A percentile compares a stretch with the other conserved stretches of the same genome.
These are phyloP conservation scores for Eilema depressum DNA, from an alignment of 2,888 invertebrate genomes.

Conservation along the genomic window DNA sequence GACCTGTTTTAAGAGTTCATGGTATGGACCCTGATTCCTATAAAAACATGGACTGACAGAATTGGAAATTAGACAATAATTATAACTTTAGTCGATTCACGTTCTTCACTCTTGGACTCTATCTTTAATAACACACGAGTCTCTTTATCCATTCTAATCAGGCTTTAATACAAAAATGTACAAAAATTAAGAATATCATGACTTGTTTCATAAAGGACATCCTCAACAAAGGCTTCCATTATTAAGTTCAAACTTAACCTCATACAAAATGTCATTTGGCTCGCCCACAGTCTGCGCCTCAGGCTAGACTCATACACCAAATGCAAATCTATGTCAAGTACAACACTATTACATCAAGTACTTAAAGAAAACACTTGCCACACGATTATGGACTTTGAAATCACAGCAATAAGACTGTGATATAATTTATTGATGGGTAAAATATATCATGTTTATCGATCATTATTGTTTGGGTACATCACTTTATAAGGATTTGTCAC, in stretches of 20 bases:
- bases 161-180: no score
- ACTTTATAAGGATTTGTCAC: conserved; percentile 64
- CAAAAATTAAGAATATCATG: not conserved
- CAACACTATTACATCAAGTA: conserved; percentile 44
- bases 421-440: conserved; percentile 10
- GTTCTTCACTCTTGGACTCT: no score
- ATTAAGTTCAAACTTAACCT: conserved; percentile 53
- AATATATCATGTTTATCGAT: conserved; percentile 41
- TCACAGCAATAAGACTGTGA: conserved; percentile 7
- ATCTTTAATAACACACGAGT: no score
- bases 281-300: conserved; percentile 61
- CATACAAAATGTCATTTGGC: conserved; percentile 58
- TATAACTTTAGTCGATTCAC: no score
- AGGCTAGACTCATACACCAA: conserved; percentile 56
- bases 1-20: no score
- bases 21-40: no score
- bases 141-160: no score
- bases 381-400: conserved; percentile 28
- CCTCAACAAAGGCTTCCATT: conserved; percentile 6
- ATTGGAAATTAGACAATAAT: no score
- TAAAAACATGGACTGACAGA: no score
- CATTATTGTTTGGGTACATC: conserved; percentile 50
- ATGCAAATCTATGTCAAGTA: conserved; percentile 71
- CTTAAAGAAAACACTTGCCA: conserved; percentile 12
- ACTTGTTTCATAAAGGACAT: not conserved